Conservation (phyloP, 2,888 invertebrate species). For the Diploptera punctata region DNA sequence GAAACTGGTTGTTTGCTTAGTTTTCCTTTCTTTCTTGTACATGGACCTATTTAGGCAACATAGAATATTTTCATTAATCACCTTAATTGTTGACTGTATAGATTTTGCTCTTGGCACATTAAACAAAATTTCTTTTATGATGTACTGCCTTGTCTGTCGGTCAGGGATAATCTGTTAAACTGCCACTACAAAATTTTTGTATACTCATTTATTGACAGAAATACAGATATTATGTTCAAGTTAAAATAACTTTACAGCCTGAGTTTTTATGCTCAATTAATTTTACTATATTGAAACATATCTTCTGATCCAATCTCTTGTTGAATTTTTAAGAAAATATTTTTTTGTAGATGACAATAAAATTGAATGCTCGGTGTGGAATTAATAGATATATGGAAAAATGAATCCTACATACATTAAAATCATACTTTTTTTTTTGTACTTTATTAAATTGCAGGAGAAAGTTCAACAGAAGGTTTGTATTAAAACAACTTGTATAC, state of each 20-base stretch:
- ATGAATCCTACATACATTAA: too few relatives aligned
- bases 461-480: too few relatives aligned
- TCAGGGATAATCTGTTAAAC: constrained; percentile 12
- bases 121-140: neutral
- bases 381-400: too few relatives aligned
- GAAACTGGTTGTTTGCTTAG: too few relatives aligned
- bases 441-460: too few relatives aligned
- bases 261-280: constrained; percentile 11
- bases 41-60: constrained; percentile 8
- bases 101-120: neutral
- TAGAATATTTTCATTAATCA: constrained; percentile 19
- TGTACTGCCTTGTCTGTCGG: constrained; percentile 21
- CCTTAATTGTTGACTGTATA: constrained; percentile 8
- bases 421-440: too few relatives aligned
- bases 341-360: neutral
- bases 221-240: constrained; percentile 16
- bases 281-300: constrained; percentile 14
- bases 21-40: neutral
- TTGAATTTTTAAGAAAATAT: neutral
- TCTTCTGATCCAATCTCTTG: neutral
- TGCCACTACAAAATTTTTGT: constrained; percentile 26
- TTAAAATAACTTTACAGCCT: constrained; percentile 2
- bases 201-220: constrained; percentile 28
- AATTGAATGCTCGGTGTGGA: too few relatives aligned
- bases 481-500: too few relatives aligned